phyloP scores from a whole-genome alignment of 2,113 vertebrate species.

The Daboia siamensis region DNA sequence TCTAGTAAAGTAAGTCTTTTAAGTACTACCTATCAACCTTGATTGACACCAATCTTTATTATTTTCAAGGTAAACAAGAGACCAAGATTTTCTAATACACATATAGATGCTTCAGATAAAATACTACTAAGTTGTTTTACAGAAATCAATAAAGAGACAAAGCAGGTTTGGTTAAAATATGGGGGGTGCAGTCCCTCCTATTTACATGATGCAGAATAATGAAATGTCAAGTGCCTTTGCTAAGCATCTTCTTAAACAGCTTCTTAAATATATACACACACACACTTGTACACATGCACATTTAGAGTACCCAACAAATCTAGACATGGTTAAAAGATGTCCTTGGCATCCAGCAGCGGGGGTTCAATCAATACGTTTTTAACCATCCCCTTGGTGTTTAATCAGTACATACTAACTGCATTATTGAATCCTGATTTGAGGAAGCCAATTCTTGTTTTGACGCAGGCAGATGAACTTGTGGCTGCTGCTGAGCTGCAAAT shows the following conservation, averaged over 20 bases:
- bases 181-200: constrained; percentile 31
- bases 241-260: constrained; percentile 48
- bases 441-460: neutral
- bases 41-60: neutral
- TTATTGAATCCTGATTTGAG: constrained; percentile 40
- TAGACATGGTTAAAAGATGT: neutral
- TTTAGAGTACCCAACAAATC: constrained; percentile 19
- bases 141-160: constrained; percentile 30
- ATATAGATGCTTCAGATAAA: neutral
- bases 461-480: neutral
- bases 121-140: neutral
- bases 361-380: constrained; percentile 16
- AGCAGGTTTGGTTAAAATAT: constrained; percentile 6
- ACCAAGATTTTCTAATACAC: neutral
- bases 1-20: neutral
- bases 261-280: neutral
- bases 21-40: neutral
- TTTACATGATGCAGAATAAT: constrained; percentile 44
- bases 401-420: constrained; percentile 21
- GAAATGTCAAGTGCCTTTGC: constrained; percentile 53
- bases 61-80: constrained; percentile 5
- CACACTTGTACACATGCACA: neutral
- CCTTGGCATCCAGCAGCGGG: neutral
- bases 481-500: neutral
- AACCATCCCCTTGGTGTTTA: constrained; percentile 20